A percentile compares a stretch with the other conserved stretches of the same genome.
phyloP scores from a whole-genome alignment of 2,888 invertebrate genomes.

The Catocala fraxini region DNA sequence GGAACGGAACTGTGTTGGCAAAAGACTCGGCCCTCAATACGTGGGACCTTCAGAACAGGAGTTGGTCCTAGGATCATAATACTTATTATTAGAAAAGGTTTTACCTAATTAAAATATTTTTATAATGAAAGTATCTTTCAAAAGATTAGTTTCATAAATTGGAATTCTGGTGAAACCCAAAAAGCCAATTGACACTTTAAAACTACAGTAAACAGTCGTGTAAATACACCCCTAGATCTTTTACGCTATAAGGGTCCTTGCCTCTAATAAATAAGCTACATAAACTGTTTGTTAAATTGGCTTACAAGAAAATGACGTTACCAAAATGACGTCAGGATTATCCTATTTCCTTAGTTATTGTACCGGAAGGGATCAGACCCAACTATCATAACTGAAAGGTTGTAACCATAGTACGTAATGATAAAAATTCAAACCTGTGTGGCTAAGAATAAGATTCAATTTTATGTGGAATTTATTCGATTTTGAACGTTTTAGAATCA shows the following conservation, averaged over 20 bases:
- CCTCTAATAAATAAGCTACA: slow-evolving; percentile 9
- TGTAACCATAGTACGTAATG: slow-evolving; percentile 4
- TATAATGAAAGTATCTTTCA: too few relatives aligned
- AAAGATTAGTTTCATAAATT: too few relatives aligned
- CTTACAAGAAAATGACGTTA: slow-evolving; percentile 32
- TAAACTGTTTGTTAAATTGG: slow-evolving; percentile 22
- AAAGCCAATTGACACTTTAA: too few relatives aligned
- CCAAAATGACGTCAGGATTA: slow-evolving; percentile 35
- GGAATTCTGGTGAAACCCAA: too few relatives aligned
- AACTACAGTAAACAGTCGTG: too few relatives aligned
- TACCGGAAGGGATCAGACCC: slow-evolving; percentile 52
- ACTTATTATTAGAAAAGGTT: too few relatives aligned
- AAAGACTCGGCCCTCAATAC: too few relatives aligned
- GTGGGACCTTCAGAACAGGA: too few relatives aligned
- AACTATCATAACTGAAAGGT: slow-evolving; percentile 19
- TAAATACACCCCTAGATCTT: too few relatives aligned
- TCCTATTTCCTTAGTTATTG: slow-evolving; percentile 47
- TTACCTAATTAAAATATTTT: too few relatives aligned
- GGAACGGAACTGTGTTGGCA: too few relatives aligned
- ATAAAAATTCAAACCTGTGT: neutral
- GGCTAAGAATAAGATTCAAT: neutral
- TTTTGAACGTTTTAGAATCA: neutral
- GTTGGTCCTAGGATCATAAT: too few relatives aligned
- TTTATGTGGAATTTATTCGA: neutral
- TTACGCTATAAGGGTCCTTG: neutral